phyloP scores from a whole-genome alignment of 2,113 vertebrate species.

The Semicossyphus pulcher region DNA sequence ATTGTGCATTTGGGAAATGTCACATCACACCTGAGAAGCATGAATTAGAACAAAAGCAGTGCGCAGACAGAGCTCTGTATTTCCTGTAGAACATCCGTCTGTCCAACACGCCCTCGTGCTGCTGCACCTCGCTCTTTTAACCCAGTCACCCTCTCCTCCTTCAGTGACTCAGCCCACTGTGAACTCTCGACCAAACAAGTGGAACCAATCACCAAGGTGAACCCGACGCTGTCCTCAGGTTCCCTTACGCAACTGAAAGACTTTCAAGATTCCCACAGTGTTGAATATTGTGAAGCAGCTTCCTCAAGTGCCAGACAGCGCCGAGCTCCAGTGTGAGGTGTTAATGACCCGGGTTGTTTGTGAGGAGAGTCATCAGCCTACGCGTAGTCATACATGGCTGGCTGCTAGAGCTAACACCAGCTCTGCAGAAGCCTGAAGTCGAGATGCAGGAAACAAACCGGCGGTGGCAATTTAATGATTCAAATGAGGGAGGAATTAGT shows the following conservation, averaged over 20 bases:
- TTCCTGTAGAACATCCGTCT: not conserved
- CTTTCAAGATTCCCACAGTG: not conserved
- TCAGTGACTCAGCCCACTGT: not conserved
- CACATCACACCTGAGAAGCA: constrained; percentile 22
- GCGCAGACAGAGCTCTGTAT: not conserved
- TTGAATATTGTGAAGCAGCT: not conserved
- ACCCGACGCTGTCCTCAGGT: not conserved
- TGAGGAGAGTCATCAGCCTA: constrained; percentile 20
- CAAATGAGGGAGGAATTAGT: constrained; percentile 6
- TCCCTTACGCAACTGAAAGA: constrained; percentile 1
- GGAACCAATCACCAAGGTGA: not conserved
- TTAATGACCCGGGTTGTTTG: constrained; percentile 1
- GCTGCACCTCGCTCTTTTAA: not conserved
- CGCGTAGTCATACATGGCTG: not conserved
- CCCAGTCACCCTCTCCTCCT: not conserved
- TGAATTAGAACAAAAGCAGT: constrained; percentile 12
- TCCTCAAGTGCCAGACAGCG: constrained; percentile 20
- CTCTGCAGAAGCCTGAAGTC: not conserved
- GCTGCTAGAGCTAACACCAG: not conserved
- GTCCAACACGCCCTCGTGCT: not conserved
- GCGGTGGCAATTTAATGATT: not conserved
- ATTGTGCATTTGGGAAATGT: constrained; percentile 7
- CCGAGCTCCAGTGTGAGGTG: constrained; percentile 9
- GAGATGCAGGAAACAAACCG: not conserved
- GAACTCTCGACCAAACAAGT: constrained; percentile 2